Percentiles rank a stretch among this genome's conserved stretches.
Conservation (phyloP, 2,888 invertebrate genomes). For the Alloscopus bannaensis region DNA sequence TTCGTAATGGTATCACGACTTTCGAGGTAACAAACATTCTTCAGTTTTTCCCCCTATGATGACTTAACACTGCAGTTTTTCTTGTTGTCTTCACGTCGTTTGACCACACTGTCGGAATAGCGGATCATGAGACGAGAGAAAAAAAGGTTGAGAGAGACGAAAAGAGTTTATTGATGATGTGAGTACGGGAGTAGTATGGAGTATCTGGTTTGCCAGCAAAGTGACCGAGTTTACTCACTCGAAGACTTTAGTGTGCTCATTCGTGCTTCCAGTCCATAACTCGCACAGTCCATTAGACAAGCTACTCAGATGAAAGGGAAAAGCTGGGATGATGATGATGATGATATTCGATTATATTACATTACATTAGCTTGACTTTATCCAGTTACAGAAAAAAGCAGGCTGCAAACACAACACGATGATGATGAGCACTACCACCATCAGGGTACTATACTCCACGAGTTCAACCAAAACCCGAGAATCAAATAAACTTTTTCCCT, state of each 20-base stretch:
- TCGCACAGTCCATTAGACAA: conserved; percentile 65
- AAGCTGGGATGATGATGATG: conserved; percentile 37
- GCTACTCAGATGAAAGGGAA: conserved; percentile 61
- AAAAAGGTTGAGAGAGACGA: conserved; percentile 2
- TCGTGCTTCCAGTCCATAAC: conserved; percentile 65
- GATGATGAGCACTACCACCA: conserved; percentile 45
- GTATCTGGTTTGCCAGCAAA: conserved; percentile 30
- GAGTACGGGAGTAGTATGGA: too few species aligned
- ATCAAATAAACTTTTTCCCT: conserved; percentile 36
- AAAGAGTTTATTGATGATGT: conserved; percentile 31
- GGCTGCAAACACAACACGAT: conserved; percentile 22
- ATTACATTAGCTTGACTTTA: conserved; percentile 64
- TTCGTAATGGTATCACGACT: conserved; percentile 1
- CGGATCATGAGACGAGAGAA: conserved; percentile 11
- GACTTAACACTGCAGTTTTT: conserved; percentile 38
- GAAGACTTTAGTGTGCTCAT: conserved; percentile 52
- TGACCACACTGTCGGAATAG: conserved; percentile 14
- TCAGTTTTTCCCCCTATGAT: conserved; percentile 53
- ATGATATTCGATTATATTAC: conserved; percentile 64
- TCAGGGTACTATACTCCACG: too few species aligned
- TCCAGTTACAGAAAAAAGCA: conserved; percentile 45
- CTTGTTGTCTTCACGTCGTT: conserved; percentile 37
- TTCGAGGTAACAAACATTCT: conserved; percentile 42
- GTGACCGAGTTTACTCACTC: conserved; percentile 58
- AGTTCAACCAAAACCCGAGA: conserved; percentile 40